Conservation (phyloP, 2,888 invertebrate genomes). For the Scaptomyza reducta region DNA sequence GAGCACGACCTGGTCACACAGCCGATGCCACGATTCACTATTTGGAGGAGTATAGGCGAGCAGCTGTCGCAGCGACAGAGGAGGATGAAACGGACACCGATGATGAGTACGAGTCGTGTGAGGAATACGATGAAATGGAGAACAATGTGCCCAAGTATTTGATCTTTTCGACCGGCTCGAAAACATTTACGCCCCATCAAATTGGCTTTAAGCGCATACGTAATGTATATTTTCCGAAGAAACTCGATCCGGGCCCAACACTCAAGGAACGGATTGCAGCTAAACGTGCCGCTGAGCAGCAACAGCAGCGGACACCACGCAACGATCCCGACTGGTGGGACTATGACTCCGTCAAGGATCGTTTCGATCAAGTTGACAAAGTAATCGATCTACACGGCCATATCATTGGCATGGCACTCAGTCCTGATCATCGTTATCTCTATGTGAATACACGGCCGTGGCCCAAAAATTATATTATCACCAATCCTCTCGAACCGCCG, state of each 20-base stretch:
- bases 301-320: conserved; percentile 82
- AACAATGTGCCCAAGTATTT: conserved; percentile 87
- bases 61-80: conserved; percentile 46
- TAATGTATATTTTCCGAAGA: conserved; percentile 88
- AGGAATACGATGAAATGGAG: conserved; percentile 86
- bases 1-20: conserved; percentile 37
- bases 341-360: conserved; percentile 88
- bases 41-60: conserved; percentile 86
- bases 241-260: conserved; percentile 88
- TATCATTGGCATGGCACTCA: conserved; percentile 94
- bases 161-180: conserved; percentile 92
- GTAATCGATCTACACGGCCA: conserved; percentile 93
- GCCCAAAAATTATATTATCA: conserved; percentile 90
- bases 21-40: conserved; percentile 85
- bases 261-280: conserved; percentile 88
- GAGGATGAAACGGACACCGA: conserved; percentile 41
- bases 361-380: conserved; percentile 91
- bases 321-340: conserved; percentile 88
- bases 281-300: conserved; percentile 75
- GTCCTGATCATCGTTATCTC: conserved; percentile 92
- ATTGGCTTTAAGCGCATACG: conserved; percentile 91
- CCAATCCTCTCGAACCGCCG: conserved; percentile 91
- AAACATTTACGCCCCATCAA: conserved; percentile 94
- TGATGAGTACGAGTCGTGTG: conserved; percentile 65
- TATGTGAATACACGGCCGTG: conserved; percentile 94